Percentiles rank a stretch among this genome's conserved stretches.
These are phyloP conservation scores for Myrmophylax atrothorax DNA, from an alignment of 2,113 vertebrate genomes.

Conservation along the genomic window DNA sequence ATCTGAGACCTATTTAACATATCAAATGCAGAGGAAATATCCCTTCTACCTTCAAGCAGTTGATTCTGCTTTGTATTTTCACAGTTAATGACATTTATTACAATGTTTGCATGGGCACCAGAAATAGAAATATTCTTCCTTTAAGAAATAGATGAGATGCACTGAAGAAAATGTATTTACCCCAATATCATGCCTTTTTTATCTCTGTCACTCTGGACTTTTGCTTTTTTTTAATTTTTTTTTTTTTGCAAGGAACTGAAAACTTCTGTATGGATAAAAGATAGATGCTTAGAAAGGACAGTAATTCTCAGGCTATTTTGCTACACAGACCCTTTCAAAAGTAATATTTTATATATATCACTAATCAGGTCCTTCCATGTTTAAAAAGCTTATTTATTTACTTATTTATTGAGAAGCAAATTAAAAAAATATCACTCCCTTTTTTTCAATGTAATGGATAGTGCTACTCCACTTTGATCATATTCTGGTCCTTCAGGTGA, in stretches of 20 bases:
- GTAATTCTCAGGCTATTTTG: not conserved
- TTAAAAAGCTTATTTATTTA: not conserved
- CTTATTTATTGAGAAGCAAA: not conserved
- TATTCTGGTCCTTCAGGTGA: not conserved
- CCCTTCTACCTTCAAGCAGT: slow-evolving; percentile 5
- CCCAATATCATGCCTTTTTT: not conserved
- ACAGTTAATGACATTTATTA: slow-evolving; percentile 20
- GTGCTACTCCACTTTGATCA: not conserved
- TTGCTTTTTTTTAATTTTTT: accelerated
- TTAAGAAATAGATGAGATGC: not conserved
- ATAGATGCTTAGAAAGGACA: not conserved
- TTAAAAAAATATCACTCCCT: not conserved
- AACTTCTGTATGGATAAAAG: not conserved
- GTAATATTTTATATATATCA: not conserved
- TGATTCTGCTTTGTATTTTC: slow-evolving; percentile 21
- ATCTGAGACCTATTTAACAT: slow-evolving; percentile 12
- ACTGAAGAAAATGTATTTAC: not conserved
- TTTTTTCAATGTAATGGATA: not conserved
- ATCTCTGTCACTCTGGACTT: no score
- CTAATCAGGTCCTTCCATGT: not conserved
- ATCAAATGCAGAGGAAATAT: not conserved
- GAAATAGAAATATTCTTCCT: not conserved
- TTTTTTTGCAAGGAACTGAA: not conserved
- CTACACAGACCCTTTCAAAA: not conserved
- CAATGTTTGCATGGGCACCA: not conserved